phyloP scores from a whole-genome alignment of 2,113 vertebrate genomes.

The Periophthalmus modestus region DNA sequence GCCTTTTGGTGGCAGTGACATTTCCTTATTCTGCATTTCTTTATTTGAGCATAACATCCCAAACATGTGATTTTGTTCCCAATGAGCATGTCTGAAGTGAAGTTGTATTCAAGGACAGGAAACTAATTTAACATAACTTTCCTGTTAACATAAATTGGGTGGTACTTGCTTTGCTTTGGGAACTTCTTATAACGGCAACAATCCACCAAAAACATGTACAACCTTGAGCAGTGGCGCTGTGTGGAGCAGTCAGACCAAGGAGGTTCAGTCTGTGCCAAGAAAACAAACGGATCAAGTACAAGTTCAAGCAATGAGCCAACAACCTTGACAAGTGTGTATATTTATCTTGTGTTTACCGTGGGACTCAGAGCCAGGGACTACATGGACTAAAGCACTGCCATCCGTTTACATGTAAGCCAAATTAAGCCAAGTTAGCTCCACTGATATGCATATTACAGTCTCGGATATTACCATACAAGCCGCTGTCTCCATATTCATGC shows the following conservation, averaged over 20 bases:
- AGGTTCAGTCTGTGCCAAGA: slow-evolving; percentile 39
- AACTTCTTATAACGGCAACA: slow-evolving; percentile 40
- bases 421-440: slow-evolving; percentile 71
- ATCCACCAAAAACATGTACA: slow-evolving; percentile 44
- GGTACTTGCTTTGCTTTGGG: slow-evolving; percentile 27
- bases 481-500: slow-evolving; percentile 74
- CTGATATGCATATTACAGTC: slow-evolving; percentile 74
- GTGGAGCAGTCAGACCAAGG: slow-evolving; percentile 46
- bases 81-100: slow-evolving; percentile 18
- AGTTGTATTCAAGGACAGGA: slow-evolving; percentile 49
- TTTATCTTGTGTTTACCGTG: slow-evolving; percentile 60
- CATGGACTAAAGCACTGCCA: slow-evolving; percentile 57
- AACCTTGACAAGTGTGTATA: slow-evolving; percentile 68
- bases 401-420: slow-evolving; percentile 71
- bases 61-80: slow-evolving; percentile 13
- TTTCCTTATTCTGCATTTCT: slow-evolving; percentile 11
- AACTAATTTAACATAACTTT: slow-evolving; percentile 36
- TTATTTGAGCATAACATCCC: background rate
- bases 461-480: slow-evolving; percentile 71
- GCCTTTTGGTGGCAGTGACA: background rate
- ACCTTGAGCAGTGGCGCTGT: slow-evolving; percentile 43
- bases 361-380: slow-evolving; percentile 65
- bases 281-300: slow-evolving; percentile 42
- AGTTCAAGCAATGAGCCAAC: slow-evolving; percentile 49
- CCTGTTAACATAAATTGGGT: slow-evolving; percentile 29